These are phyloP conservation scores for Lissocephala sabroskyi DNA, from an alignment of 2,888 invertebrate genomes.

Conservation along the genomic window DNA sequence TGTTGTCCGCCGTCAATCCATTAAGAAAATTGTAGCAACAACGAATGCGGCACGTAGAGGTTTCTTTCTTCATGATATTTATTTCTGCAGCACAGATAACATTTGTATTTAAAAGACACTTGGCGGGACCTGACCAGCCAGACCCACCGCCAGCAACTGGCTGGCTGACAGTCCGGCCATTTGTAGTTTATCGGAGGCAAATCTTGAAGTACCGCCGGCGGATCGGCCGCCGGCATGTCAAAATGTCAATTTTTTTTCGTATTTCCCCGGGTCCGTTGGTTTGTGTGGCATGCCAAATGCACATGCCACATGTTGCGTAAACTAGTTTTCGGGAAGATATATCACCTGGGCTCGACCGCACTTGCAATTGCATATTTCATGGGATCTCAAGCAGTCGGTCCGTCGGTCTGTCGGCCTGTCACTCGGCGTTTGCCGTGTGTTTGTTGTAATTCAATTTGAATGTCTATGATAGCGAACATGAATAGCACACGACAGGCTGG, in stretches of 20 bases:
- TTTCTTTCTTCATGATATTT: conserved; percentile 14
- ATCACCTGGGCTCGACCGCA: conserved; percentile 49
- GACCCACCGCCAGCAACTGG: conserved; percentile 6
- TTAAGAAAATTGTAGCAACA: conserved; percentile 48
- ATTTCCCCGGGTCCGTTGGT: conserved; percentile 17
- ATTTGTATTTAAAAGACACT: conserved; percentile 60
- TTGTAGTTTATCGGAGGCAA: conserved; percentile 48
- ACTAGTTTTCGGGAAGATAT: conserved; percentile 54
- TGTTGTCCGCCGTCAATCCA: conserved; percentile 59
- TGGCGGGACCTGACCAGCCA: conserved; percentile 24
- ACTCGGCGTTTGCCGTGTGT: conserved; percentile 11
- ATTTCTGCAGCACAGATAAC: conserved; percentile 33
- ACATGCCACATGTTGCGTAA: conserved; percentile 61
- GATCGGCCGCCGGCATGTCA: conserved; percentile 45
- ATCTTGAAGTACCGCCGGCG: conserved; percentile 49
- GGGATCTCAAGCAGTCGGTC: conserved; percentile 28
- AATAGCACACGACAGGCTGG: conserved; percentile 35
- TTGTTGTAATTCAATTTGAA: conserved; percentile 45
- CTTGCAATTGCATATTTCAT: conserved; percentile 47
- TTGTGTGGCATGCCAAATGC: conserved; percentile 58
- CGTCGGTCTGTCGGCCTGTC: conserved; percentile 15
- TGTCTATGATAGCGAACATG: conserved; percentile 42
- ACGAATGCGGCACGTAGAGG: conserved; percentile 47
- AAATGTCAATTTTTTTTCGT: conserved; percentile 53
- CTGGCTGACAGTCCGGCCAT: neutral